Evolutionary conservation across 2,113 vertebrate species (phyloP).

Genomic region (Turnix velox): DNA sequence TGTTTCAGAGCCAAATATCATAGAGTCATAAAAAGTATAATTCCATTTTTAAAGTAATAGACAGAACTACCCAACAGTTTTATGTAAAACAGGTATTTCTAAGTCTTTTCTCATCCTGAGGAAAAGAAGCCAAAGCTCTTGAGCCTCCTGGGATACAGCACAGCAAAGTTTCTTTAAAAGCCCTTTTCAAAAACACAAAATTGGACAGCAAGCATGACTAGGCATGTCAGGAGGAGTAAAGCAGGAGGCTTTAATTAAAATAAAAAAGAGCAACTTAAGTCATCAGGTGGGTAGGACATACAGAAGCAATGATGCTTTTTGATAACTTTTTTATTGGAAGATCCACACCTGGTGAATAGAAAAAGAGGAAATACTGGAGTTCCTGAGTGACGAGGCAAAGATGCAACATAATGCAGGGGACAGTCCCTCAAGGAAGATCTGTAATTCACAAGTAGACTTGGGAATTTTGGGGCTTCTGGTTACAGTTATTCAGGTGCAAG

Average conservation of each 20-base stretch:
- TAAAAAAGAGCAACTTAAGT: background rate
- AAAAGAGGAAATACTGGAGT: rapidly evolving
- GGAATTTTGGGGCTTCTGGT: background rate
- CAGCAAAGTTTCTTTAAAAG: background rate
- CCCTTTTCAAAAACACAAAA: background rate
- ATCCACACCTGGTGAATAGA: background rate
- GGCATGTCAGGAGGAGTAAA: background rate
- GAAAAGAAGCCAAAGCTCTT: background rate
- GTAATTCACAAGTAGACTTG: background rate
- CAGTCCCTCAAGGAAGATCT: background rate
- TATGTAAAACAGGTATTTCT: background rate
- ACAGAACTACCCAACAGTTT: background rate
- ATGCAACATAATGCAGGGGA: background rate
- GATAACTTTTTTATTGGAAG: background rate
- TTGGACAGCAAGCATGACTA: background rate
- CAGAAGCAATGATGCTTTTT: background rate
- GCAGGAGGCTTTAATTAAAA: background rate
- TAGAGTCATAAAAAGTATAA: background rate
- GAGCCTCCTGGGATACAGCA: background rate
- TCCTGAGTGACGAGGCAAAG: background rate
- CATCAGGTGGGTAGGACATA: background rate
- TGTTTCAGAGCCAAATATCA: background rate
- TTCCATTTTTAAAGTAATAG: background rate
- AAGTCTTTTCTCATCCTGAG: background rate
- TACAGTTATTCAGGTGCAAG: background rate